Conservation (phyloP, 2,888 invertebrate species). For the Amphipyra tragopoginis region DNA sequence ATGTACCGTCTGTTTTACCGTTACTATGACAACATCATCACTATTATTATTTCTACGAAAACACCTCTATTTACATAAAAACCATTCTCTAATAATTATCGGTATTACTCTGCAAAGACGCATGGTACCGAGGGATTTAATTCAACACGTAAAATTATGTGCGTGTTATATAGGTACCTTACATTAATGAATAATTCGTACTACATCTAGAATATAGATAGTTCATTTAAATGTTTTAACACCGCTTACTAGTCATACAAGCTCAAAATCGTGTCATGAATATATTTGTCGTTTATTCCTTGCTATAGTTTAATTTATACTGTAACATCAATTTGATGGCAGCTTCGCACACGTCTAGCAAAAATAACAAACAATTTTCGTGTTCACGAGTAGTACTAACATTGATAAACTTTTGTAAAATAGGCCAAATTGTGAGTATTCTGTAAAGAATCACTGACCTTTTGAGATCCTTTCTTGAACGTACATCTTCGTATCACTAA, state of each 20-base stretch:
- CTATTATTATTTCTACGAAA: too few relatives aligned
- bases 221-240: slow-evolving; percentile 54
- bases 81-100: neutral
- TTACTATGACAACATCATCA: too few relatives aligned
- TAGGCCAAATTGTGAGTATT: too few relatives aligned
- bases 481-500: too few relatives aligned
- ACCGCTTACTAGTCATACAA: slow-evolving; percentile 42
- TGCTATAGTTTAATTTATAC: slow-evolving; percentile 5
- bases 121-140: slow-evolving; percentile 2
- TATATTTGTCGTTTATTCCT: slow-evolving; percentile 32
- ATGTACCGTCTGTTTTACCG: too few relatives aligned
- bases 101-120: slow-evolving; percentile 1
- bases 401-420: too few relatives aligned
- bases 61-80: neutral
- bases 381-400: too few relatives aligned
- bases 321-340: too few relatives aligned
- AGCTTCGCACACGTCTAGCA: too few relatives aligned
- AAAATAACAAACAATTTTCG: too few relatives aligned
- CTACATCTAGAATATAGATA: slow-evolving; percentile 53
- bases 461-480: too few relatives aligned
- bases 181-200: slow-evolving; percentile 46
- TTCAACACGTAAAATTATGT: slow-evolving; percentile 21
- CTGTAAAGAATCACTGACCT: too few relatives aligned
- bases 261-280: slow-evolving; percentile 47
- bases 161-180: slow-evolving; percentile 23